Conservation (phyloP, 2,113 vertebrate species). For the Oplegnathus fasciatus region DNA sequence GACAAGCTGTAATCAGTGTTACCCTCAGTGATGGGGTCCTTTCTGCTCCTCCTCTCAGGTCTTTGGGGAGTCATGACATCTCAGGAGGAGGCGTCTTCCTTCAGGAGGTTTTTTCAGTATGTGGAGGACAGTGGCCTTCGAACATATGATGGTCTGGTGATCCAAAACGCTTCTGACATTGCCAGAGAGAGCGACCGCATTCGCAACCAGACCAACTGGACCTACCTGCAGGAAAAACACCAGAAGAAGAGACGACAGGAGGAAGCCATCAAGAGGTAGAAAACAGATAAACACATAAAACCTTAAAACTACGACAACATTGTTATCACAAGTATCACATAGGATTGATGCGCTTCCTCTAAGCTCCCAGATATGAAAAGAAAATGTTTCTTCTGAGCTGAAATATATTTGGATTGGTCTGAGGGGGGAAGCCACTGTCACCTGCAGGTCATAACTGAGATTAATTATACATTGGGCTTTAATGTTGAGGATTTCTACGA, state of each 20-base stretch:
- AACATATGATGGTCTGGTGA: slow-evolving; percentile 95
- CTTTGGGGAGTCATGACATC: slow-evolving; percentile 53
- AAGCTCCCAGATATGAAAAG: no score
- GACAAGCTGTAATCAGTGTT: neutral
- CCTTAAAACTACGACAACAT: neutral
- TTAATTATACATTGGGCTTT: no score
- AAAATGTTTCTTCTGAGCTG: no score
- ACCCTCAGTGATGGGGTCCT: neutral
- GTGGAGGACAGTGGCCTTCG: slow-evolving; percentile 96
- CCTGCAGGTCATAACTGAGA: no score
- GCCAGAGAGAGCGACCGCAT: slow-evolving; percentile 96
- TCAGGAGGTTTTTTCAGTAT: slow-evolving; percentile 92
- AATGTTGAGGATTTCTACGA: no score
- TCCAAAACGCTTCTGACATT: slow-evolving; percentile 98
- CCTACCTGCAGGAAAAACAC: slow-evolving; percentile 95
- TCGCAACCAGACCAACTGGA: slow-evolving; percentile 94
- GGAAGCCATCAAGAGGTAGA: slow-evolving; percentile 94
- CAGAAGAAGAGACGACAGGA: slow-evolving; percentile 95
- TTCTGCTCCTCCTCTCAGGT: slow-evolving; percentile 43
- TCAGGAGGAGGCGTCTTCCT: slow-evolving; percentile 82
- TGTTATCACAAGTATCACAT: neutral
- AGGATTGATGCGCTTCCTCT: no score
- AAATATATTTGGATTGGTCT: no score
- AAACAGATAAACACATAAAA: neutral
- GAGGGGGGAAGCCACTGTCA: no score